Conservation (phyloP, 2,888 invertebrate species). For the Pseudanteris insignis region DNA sequence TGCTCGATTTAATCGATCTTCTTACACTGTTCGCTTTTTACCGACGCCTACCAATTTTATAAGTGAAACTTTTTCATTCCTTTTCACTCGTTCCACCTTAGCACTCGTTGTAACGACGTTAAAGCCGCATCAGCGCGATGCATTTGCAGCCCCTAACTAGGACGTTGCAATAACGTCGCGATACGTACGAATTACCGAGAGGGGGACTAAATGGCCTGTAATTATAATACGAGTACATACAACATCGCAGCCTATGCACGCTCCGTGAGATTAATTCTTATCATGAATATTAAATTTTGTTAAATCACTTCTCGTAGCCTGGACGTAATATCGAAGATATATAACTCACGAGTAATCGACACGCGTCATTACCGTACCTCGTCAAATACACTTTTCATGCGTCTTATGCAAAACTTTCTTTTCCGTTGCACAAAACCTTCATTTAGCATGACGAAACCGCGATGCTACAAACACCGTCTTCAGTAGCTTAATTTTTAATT, state of each 20-base stretch:
- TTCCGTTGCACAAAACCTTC: slow-evolving; percentile 36
- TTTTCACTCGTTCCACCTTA: too few species aligned
- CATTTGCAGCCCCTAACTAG: neutral
- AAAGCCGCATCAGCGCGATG: neutral
- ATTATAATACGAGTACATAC: slow-evolving; percentile 16
- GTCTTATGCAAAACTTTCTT: slow-evolving; percentile 34
- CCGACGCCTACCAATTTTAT: too few species aligned
- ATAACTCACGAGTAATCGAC: slow-evolving; percentile 29
- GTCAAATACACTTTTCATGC: slow-evolving; percentile 30
- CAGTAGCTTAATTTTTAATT: too few species aligned
- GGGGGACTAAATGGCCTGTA: neutral
- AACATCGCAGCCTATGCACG: slow-evolving; percentile 8
- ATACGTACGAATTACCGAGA: neutral
- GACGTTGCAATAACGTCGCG: neutral
- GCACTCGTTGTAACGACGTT: too few species aligned
- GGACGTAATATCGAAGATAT: slow-evolving; percentile 22
- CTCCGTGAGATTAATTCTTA: slow-evolving; percentile 8
- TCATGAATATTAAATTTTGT: slow-evolving; percentile 21
- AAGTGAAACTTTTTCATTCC: too few species aligned
- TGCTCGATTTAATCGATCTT: neutral
- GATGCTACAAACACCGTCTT: too few species aligned
- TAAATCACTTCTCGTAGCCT: slow-evolving; percentile 29
- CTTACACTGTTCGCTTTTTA: neutral
- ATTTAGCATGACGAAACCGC: slow-evolving; percentile 34
- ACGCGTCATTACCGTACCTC: slow-evolving; percentile 35